phyloP scores from a whole-genome alignment of 2,113 vertebrate genomes.

The Brachyhypopomus gauderio region DNA sequence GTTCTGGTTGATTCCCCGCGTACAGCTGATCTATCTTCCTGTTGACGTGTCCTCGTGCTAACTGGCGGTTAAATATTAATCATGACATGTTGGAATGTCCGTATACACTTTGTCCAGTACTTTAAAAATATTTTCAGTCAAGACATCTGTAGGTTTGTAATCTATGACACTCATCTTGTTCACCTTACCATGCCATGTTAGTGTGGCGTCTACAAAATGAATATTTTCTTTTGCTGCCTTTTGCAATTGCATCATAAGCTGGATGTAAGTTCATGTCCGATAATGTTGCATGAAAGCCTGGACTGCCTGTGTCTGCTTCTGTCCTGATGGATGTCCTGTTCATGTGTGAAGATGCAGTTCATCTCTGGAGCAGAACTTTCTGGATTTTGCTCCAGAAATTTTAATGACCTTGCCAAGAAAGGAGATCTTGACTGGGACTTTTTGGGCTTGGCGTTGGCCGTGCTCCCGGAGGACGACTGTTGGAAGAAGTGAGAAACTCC shows the following conservation, averaged over 20 bases:
- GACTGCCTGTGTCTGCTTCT: constrained; percentile 5
- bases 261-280: no score
- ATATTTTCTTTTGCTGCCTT: background rate
- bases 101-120: constrained; percentile 10
- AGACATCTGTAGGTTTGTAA: background rate
- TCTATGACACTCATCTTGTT: background rate
- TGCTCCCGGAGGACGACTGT: constrained; percentile 43
- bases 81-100: constrained; percentile 43
- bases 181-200: background rate
- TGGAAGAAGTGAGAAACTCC: constrained; percentile 32
- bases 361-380: constrained; percentile 46
- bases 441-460: constrained; percentile 54
- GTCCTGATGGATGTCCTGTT: constrained; percentile 49
- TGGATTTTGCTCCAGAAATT: constrained; percentile 53
- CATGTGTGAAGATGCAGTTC: constrained; percentile 36
- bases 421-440: constrained; percentile 42
- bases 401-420: constrained; percentile 47
- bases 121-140: background rate
- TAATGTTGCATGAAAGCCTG: background rate
- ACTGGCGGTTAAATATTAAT: constrained; percentile 55
- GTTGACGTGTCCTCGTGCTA: background rate
- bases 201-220: background rate
- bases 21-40: constrained; percentile 15
- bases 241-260: background rate
- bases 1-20: constrained; percentile 19